Evolutionary conservation across 2,888 invertebrate species (phyloP), one percentile per base, ranked within the genome.

Genomic region (Podotricha telesiphe): DNA sequence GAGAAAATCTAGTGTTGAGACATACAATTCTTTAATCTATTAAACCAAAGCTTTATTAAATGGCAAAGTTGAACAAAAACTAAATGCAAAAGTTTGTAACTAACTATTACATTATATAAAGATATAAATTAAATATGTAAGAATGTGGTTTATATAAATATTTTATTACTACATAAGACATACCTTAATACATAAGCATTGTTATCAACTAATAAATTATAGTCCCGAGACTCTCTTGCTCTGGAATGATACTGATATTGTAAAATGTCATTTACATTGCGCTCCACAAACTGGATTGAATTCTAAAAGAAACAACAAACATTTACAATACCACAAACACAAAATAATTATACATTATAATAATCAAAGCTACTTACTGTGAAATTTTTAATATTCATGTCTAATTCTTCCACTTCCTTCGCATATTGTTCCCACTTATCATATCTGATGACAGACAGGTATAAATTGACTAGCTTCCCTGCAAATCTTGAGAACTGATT

Each of bases 401-500:
- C 96, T 71, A 98, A 86, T 56, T 96, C 96, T 82, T 98, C 97
- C 22, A 98, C 94, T 88, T 99, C 98, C 83, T 97, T 96, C 0
- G 97, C 95, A 79, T 97, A 98, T 81, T 96, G 95, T 79, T 98
- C 97, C 99, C 99, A 99, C 86, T 97, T 95, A 81, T 98, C 98
- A 80, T 98, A 97, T 81, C 97, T 95, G 67, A 98, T 97, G 5
- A 98, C 98, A 0, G 98, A 98, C 69, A 98, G 94, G 81, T 98
- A 98, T 73, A 98, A 92, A 85, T 98, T 98, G 42, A 98, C 96
- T 74, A 98, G 89, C 89, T 98, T 98, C 8, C 96, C 96, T 17
- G 98, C 97, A 89, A 98, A 98, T 81, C 97, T 94, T 0, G 98
- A 98, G 83, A 98, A 98, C 85, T 98, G 98, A 90, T 98, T 98